Conservation (phyloP, 1,140 invertebrate genomes). For the Oscheius sp. region DNA sequence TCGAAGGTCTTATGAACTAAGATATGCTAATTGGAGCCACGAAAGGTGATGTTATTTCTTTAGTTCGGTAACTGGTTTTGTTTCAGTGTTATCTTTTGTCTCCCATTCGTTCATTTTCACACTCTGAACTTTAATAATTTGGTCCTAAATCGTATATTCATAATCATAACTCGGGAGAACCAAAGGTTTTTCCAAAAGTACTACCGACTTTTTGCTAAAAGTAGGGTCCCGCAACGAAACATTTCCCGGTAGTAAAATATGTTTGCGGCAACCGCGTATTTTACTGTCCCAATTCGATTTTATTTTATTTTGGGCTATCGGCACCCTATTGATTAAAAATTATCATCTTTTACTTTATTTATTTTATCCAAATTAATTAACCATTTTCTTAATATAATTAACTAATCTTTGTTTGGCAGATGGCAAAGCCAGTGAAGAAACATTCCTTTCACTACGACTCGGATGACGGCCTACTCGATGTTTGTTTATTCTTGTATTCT, state of each 20-base stretch:
- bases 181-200: not conserved
- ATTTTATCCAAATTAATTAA: too few species aligned
- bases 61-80: too few species aligned
- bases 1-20: too few species aligned
- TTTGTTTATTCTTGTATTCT: not conserved
- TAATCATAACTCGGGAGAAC: not conserved
- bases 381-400: not conserved
- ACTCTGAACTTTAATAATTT: not conserved
- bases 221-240: not conserved
- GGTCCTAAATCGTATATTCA: not conserved
- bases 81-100: not conserved
- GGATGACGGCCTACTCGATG: conserved; percentile 9
- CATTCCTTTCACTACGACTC: conserved; percentile 9
- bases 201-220: not conserved
- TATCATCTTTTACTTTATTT: too few species aligned
- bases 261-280: not conserved
- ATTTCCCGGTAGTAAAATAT: too few species aligned
- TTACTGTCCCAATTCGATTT: not conserved
- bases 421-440: not conserved
- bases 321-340: too few species aligned
- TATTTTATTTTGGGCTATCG: too few species aligned
- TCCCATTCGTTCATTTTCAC: not conserved
- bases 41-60: too few species aligned
- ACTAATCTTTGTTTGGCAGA: not conserved
- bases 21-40: too few species aligned